Percentiles rank a stretch among this genome's conserved stretches.
Evolutionary conservation across 2,797 vertebrate genomes (phyloP).

Genomic region (Orestias chungarensis): DNA sequence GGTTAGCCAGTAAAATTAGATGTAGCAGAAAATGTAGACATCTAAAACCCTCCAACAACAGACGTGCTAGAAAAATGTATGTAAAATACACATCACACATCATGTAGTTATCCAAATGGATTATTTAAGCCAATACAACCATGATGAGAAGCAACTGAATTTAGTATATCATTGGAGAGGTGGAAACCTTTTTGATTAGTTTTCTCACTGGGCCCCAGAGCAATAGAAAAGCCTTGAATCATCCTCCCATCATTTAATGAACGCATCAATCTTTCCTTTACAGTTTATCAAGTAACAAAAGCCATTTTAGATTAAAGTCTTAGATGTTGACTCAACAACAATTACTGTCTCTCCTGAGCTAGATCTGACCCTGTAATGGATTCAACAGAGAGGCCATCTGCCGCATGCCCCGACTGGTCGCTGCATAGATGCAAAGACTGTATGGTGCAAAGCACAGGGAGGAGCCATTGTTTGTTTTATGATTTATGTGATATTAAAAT

Average conservation of each 20-base stretch:
- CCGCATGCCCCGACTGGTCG: not conserved
- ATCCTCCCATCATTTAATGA: not conserved
- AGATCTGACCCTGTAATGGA: not conserved
- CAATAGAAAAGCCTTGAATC: not conserved
- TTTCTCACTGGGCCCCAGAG: not conserved
- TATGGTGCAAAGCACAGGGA: not conserved
- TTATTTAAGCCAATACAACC: not conserved
- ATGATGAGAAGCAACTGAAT: not conserved
- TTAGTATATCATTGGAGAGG: not conserved
- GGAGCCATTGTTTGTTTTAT: not conserved
- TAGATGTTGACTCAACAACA: not conserved
- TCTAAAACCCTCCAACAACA: too few relatives aligned
- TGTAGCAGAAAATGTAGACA: not conserved
- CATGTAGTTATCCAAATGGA: not conserved
- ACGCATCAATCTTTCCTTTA: not conserved
- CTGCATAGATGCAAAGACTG: not conserved
- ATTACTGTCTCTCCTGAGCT: not conserved
- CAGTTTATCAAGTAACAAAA: not conserved
- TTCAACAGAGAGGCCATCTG: slow-evolving; percentile 1
- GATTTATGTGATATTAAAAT: not conserved
- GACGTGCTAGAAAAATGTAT: too few relatives aligned
- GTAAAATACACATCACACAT: not conserved
- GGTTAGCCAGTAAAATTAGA: not conserved
- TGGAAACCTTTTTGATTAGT: not conserved
- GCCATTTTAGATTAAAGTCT: not conserved